phyloP scores from a whole-genome alignment of 2,797 vertebrate species.

The Gallirallus australis region DNA sequence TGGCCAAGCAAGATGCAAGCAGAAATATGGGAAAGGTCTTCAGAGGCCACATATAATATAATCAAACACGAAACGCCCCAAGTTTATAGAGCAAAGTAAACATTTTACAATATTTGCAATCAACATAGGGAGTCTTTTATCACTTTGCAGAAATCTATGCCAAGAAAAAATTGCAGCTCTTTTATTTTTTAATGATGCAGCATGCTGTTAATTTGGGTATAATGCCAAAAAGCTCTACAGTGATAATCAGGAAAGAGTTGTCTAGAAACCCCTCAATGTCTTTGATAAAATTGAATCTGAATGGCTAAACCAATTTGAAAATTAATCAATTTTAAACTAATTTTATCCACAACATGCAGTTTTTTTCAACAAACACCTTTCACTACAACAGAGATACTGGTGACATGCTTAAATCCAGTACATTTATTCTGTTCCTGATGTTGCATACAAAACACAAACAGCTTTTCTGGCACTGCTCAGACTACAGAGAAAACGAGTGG shows the following conservation, averaged over 20 bases:
- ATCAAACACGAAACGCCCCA: not conserved
- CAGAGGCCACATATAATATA: not conserved
- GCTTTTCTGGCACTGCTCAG: not conserved
- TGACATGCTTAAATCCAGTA: not conserved
- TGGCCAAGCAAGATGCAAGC: not conserved
- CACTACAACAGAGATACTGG: not conserved
- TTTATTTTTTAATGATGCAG: conserved; percentile 31
- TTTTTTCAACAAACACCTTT: conserved; percentile 21
- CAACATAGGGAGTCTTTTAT: conserved; percentile 44
- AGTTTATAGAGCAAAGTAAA: conserved; percentile 18
- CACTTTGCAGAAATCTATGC: not conserved
- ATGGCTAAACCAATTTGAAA: conserved; percentile 38
- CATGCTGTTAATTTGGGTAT: conserved; percentile 28
- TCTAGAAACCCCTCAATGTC: conserved; percentile 16
- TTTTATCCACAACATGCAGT: not conserved
- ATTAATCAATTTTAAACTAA: conserved; percentile 32
- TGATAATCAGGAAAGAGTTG: not conserved
- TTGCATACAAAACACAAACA: not conserved
- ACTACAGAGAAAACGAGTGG: not conserved
- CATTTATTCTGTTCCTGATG: not conserved
- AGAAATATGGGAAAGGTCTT: not conserved
- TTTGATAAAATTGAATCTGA: conserved; percentile 38
- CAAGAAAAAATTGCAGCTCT: conserved; percentile 53
- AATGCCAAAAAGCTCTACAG: not conserved
- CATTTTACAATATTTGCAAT: conserved; percentile 38